Conservation (phyloP, 2,888 invertebrate species). For the Crocallis elinguaria region DNA sequence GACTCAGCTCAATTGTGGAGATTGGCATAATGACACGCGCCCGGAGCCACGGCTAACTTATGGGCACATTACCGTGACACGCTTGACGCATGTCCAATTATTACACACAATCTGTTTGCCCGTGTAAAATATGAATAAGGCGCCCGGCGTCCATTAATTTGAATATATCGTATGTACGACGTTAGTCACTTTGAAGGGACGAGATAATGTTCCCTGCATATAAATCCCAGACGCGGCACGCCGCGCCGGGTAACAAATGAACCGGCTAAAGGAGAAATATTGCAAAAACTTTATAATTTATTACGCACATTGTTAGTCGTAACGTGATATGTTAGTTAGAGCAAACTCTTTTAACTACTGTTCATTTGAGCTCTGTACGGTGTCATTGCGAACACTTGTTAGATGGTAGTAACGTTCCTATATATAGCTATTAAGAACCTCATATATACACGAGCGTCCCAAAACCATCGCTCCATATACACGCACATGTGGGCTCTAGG, state of each 20-base stretch:
- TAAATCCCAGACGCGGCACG: constrained; percentile 70
- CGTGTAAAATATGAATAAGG: constrained; percentile 79
- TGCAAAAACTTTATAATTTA: constrained; percentile 75
- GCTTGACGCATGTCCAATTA: constrained; percentile 82
- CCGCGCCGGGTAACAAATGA: constrained; percentile 71
- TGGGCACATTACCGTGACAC: constrained; percentile 78
- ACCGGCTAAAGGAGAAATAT: constrained; percentile 71
- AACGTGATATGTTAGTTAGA: constrained; percentile 50
- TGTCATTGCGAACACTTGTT: too few species aligned
- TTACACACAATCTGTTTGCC: constrained; percentile 77
- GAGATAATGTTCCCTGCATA: constrained; percentile 78
- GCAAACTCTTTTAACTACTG: constrained; percentile 24
- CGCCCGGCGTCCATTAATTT: constrained; percentile 66
- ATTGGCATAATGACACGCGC: constrained; percentile 80
- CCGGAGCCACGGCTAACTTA: constrained; percentile 72
- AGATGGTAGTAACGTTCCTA: too few species aligned
- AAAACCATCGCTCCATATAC: too few species aligned
- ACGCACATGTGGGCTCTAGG: too few species aligned
- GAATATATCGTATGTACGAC: constrained; percentile 58
- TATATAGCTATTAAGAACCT: too few species aligned
- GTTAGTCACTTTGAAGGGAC: constrained; percentile 73
- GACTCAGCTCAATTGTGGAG: constrained; percentile 67
- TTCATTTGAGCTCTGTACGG: not conserved
- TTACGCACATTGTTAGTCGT: constrained; percentile 65
- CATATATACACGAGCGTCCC: too few species aligned